A percentile compares a stretch with the other conserved stretches of the same genome.
phyloP scores from a whole-genome alignment of 2,113 vertebrate species.

The Nibea albiflora region DNA sequence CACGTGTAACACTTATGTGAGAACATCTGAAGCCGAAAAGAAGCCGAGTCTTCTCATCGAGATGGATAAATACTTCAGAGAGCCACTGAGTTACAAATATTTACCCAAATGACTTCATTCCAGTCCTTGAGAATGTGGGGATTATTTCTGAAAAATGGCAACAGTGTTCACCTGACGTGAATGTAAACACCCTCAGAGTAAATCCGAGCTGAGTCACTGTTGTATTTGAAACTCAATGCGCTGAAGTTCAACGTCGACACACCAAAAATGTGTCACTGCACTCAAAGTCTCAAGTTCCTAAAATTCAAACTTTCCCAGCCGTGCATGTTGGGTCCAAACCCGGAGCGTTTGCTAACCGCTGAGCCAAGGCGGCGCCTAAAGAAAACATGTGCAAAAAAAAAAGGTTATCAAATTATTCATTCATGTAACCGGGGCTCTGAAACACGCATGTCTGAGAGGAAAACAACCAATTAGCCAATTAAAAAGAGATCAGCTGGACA shows the following conservation, averaged over 20 bases:
- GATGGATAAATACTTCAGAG: no score
- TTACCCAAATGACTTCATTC: not conserved
- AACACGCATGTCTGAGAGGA: not conserved
- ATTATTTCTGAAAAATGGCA: not conserved
- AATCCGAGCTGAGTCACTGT: not conserved
- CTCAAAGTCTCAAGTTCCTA: not conserved
- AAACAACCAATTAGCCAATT: not conserved
- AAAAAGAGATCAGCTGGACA: not conserved
- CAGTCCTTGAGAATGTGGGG: not conserved
- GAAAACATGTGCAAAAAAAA: not conserved
- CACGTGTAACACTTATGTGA: not conserved
- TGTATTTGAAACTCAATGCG: not conserved
- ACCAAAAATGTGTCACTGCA: not conserved
- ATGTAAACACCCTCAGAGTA: not conserved
- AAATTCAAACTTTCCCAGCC: not conserved
- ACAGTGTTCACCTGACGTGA: not conserved
- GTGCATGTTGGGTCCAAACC: not conserved
- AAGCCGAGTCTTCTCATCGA: no score
- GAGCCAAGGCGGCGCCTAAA: not conserved
- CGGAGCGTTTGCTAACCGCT: not conserved
- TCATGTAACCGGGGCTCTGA: not conserved
- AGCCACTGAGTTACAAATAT: no score
- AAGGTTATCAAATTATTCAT: not conserved
- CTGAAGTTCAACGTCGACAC: not conserved
- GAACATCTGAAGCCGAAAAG: no score